phyloP scores from a whole-genome alignment of 2,888 invertebrate genomes.

The Pollenia angustigena region DNA sequence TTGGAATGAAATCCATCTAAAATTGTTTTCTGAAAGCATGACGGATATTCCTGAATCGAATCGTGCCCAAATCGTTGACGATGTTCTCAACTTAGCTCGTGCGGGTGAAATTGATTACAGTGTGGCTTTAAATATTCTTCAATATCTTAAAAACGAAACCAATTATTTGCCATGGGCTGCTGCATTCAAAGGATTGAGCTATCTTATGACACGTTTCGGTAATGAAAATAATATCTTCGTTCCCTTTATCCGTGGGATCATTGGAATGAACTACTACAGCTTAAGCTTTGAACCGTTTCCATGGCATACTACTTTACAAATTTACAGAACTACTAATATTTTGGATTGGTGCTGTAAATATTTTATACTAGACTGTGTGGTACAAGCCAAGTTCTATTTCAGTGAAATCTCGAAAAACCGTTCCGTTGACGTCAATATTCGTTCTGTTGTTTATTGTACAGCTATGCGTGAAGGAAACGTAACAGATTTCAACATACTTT shows the following conservation, averaged over 20 bases:
- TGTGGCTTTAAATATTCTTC: too few species aligned
- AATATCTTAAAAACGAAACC: too few species aligned
- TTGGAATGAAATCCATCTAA: constrained; percentile 85
- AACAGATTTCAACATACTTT: too few species aligned
- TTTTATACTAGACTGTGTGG: constrained; percentile 86
- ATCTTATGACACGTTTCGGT: constrained; percentile 80
- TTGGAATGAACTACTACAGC: constrained; percentile 84
- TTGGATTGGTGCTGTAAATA: constrained; percentile 88
- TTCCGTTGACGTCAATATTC: constrained; percentile 87
- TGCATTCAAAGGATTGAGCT: constrained; percentile 85
- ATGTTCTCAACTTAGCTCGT: too few species aligned
- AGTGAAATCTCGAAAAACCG: constrained; percentile 74
- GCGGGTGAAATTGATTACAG: too few species aligned
- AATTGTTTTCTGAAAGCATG: constrained; percentile 76
- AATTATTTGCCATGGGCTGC: constrained; percentile 92
- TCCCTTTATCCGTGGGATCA: too few species aligned
- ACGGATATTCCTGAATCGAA: too few species aligned
- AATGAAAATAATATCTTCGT: constrained; percentile 77
- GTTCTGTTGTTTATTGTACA: constrained; percentile 89
- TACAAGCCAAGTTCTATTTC: too few species aligned
- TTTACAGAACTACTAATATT: constrained; percentile 86
- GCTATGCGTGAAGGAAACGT: too few species aligned
- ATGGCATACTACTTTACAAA: too few species aligned
- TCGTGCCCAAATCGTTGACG: too few species aligned
- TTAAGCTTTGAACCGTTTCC: constrained; percentile 85